Evolutionary conservation across 1,140 invertebrate genomes (phyloP).

Genomic region (Pseudachorutes palmiensis): DNA sequence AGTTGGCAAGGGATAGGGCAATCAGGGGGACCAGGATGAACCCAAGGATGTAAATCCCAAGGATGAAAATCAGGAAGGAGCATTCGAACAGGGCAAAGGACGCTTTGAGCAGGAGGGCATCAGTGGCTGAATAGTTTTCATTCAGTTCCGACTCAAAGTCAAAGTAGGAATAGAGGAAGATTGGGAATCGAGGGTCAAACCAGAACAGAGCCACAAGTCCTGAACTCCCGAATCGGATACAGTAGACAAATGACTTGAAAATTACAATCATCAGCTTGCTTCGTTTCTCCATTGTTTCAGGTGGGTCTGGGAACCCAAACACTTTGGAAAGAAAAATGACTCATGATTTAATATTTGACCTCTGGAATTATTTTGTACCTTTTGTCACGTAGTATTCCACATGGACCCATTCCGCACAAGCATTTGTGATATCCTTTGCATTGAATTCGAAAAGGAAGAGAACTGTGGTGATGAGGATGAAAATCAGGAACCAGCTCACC

Average conservation of each 20-base stretch:
- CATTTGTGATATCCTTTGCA: neutral
- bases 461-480: neutral
- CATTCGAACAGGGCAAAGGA: neutral
- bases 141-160: neutral
- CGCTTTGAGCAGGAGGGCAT: neutral
- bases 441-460: conserved; percentile 4
- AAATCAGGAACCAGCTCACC: conserved; percentile 1
- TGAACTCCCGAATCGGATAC: neutral
- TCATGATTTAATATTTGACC: no score
- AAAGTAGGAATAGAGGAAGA: conserved; percentile 1
- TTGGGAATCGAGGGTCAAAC: conserved; percentile 6
- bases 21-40: neutral
- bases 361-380: no score
- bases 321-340: neutral
- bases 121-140: neutral
- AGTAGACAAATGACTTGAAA: neutral
- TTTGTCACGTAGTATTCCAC: neutral
- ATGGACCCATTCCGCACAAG: neutral
- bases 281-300: neutral
- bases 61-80: conserved; percentile 6
- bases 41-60: neutral
- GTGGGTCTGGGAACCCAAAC: neutral
- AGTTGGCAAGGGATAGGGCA: neutral
- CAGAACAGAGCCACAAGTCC: neutral
- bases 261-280: neutral